Evolutionary conservation across 2,113 vertebrate genomes (phyloP), one percentile per base, ranked within the genome.

Genomic region (Cercopithecus mona): DNA sequence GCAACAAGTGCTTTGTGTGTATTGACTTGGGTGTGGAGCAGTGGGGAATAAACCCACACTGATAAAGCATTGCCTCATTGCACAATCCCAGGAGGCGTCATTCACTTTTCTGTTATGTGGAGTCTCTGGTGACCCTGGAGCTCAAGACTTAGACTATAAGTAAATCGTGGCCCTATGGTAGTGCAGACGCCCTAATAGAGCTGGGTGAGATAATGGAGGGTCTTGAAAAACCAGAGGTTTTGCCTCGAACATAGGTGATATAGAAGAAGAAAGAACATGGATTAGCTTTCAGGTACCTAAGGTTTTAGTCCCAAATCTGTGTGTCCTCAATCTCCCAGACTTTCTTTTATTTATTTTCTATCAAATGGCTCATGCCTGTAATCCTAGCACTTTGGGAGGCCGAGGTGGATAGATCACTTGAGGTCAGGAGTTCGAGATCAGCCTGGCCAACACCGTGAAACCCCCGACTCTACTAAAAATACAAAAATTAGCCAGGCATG

Each of bases 261-360:
- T 0, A 30, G 16, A 48, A 5, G 10, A 8, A 52, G 45, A 75
- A 84, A 92, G 61, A 92, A 12, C 27, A 66, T 50, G 40, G 32
- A 66, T 73, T 35, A 45, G 57, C 23, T 8, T 94, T 23, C 38
- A 4, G 45, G n/a, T 38, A 30, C 43, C 72, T 82, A 3, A 11
- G 8, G 1, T 43, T 82, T 27, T 64, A 30, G 40, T 38, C 10
- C 66, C 70, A 80, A 61, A 64, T 85, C 25, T 50, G 23, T 64
- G 11, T 83, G 52, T 43, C 8, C 25, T 82, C 52, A 27, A 4
- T 93, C n/a, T 83, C n/a, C n/a, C 17, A 6, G 59, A 61, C 13
- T 5, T 85, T 87, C 48, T 30, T 64, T 89, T 72, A 27, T 90
- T 80, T 95, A 22, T 92, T 87, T 90, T 43, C 45, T 55, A 59